Evolutionary conservation across 2,888 invertebrate genomes (phyloP).

Genomic region (Crocallis elinguaria): DNA sequence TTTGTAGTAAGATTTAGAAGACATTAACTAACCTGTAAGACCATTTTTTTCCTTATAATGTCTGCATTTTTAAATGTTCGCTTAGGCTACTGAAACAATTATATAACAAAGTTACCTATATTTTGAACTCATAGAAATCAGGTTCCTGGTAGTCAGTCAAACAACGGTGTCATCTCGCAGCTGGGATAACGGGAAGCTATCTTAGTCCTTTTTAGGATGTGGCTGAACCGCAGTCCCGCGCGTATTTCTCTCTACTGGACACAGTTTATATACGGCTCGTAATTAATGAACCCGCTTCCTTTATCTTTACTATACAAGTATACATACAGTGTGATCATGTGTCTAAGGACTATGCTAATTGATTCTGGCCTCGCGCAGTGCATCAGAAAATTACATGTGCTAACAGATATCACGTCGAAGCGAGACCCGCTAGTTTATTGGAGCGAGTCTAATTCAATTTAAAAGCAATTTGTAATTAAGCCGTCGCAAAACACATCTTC

Average conservation of each 20-base stretch:
- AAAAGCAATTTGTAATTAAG: constrained; percentile 68
- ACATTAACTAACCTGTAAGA: too few species aligned
- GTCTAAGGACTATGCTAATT: constrained; percentile 35
- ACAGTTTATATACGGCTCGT: constrained; percentile 51
- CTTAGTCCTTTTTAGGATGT: constrained; percentile 75
- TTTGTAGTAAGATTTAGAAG: too few species aligned
- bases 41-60: background rate
- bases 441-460: constrained; percentile 70
- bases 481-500: constrained; percentile 53
- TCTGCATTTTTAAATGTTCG: constrained; percentile 2
- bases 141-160: constrained; percentile 41
- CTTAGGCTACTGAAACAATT: constrained; percentile 10
- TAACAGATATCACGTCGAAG: constrained; percentile 22
- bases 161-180: constrained; percentile 64
- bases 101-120: too few species aligned
- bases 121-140: constrained; percentile 30
- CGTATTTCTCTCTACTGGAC: constrained; percentile 53
- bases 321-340: constrained; percentile 6
- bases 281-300: constrained; percentile 50
- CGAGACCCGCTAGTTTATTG: constrained; percentile 56
- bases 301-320: constrained; percentile 12
- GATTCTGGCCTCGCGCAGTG: constrained; percentile 43
- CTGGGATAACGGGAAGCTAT: constrained; percentile 57
- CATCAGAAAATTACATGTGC: constrained; percentile 50
- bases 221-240: constrained; percentile 46